Conservation (phyloP, 2,797 vertebrate genomes). For the Myioborus melanocephalus region DNA sequence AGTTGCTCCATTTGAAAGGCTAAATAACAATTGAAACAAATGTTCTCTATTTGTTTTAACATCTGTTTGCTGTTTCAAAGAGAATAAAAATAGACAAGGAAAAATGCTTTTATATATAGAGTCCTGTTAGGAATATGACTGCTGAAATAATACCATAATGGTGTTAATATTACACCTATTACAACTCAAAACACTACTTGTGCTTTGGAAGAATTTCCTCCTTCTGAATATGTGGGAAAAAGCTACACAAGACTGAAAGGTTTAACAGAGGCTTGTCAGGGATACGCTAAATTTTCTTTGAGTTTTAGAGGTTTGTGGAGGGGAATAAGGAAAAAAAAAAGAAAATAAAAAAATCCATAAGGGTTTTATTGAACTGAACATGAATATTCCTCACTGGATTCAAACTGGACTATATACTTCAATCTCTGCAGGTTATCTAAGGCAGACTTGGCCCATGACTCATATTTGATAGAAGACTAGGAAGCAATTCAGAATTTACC, state of each 20-base stretch:
- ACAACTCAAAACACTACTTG: background rate
- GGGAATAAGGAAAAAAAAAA: background rate
- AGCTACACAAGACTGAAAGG: background rate
- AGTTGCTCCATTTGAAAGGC: background rate
- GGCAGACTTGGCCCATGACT: background rate
- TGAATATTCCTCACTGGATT: background rate
- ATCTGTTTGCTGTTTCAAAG: background rate
- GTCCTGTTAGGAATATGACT: background rate
- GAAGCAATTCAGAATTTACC: constrained; percentile 7
- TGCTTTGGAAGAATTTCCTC: background rate
- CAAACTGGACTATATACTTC: background rate
- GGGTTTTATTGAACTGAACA: background rate
- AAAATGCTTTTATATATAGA: background rate
- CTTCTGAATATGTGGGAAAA: background rate
- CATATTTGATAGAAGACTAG: background rate
- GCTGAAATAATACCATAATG: background rate
- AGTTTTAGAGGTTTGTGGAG: background rate
- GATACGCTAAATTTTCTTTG: background rate
- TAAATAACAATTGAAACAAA: background rate
- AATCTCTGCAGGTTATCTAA: background rate
- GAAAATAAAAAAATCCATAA: background rate
- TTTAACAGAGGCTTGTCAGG: background rate
- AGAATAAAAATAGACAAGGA: background rate
- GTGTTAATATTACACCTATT: background rate
- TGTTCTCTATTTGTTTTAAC: background rate